phyloP scores from a whole-genome alignment of 2,888 invertebrate species.

The Chloroclystis v-ata region DNA sequence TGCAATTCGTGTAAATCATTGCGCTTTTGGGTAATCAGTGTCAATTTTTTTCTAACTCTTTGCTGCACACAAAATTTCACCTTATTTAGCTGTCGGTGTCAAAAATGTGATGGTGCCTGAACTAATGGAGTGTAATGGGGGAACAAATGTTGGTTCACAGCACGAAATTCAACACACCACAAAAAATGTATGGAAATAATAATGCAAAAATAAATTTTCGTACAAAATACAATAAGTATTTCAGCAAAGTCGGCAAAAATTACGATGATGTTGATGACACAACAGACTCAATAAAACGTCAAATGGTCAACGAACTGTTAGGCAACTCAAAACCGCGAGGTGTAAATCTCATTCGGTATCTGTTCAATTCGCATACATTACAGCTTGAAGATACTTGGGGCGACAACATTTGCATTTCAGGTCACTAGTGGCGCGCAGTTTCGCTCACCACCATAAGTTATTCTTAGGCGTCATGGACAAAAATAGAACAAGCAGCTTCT shows the following conservation, averaged over 20 bases:
- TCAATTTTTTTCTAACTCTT: not conserved
- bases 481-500: too few species aligned
- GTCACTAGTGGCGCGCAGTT: not conserved
- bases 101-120: slow-evolving; percentile 40
- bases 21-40: not conserved
- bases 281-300: not conserved
- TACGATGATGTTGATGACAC: too few species aligned
- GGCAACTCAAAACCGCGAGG: slow-evolving; percentile 46
- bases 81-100: slow-evolving; percentile 51
- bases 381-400: slow-evolving; percentile 47
- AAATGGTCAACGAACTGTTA: slow-evolving; percentile 54
- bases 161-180: slow-evolving; percentile 17
- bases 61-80: not conserved
- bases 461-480: not conserved
- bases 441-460: not conserved
- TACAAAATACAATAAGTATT: too few species aligned
- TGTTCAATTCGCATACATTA: slow-evolving; percentile 58
- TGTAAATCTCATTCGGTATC: slow-evolving; percentile 72
- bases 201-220: not conserved
- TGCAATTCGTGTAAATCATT: not conserved
- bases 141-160: slow-evolving; percentile 39
- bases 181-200: slow-evolving; percentile 10
- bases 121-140: slow-evolving; percentile 43
- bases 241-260: too few species aligned
- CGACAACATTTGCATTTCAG: slow-evolving; percentile 75